These are phyloP conservation scores for Micropoecilia bifurca DNA, from an alignment of 2,797 vertebrate species.

Conservation along the genomic window DNA sequence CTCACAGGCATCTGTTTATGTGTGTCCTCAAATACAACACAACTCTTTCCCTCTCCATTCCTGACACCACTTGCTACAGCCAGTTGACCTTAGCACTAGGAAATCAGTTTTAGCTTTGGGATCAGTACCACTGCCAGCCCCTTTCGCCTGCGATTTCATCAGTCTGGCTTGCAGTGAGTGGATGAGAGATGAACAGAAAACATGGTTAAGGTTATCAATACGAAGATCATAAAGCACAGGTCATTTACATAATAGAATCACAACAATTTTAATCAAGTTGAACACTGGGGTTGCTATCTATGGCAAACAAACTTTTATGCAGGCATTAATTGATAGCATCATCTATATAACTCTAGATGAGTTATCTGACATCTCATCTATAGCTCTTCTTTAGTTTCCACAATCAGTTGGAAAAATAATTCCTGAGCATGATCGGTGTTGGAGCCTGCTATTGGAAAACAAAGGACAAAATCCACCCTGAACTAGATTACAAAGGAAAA, in stretches of 20 bases:
- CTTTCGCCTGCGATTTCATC: slow-evolving; percentile 64
- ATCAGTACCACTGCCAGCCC: slow-evolving; percentile 62
- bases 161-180: slow-evolving; percentile 62
- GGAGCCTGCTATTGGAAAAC: not conserved
- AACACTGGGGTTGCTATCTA: too few species aligned
- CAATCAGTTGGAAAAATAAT: not conserved
- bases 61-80: slow-evolving; percentile 47
- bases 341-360: too few species aligned
- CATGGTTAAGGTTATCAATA: slow-evolving; percentile 13
- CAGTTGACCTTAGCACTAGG: slow-evolving; percentile 66
- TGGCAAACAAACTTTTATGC: too few species aligned
- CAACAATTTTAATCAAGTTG: not conserved
- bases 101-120: slow-evolving; percentile 71
- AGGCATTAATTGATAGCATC: too few species aligned
- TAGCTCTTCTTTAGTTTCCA: not conserved
- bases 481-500: not conserved
- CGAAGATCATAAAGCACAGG: not conserved
- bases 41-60: slow-evolving; percentile 12
- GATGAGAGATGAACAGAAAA: slow-evolving; percentile 52
- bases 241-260: not conserved
- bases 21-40: slow-evolving; percentile 40
- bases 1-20: slow-evolving; percentile 33
- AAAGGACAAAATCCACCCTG: not conserved
- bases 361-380: not conserved
- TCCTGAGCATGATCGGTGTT: not conserved